Evolutionary conservation across 2,797 vertebrate genomes (phyloP), one percentile per base, ranked within the genome.

Genomic region (Tamandua tetradactyla): DNA sequence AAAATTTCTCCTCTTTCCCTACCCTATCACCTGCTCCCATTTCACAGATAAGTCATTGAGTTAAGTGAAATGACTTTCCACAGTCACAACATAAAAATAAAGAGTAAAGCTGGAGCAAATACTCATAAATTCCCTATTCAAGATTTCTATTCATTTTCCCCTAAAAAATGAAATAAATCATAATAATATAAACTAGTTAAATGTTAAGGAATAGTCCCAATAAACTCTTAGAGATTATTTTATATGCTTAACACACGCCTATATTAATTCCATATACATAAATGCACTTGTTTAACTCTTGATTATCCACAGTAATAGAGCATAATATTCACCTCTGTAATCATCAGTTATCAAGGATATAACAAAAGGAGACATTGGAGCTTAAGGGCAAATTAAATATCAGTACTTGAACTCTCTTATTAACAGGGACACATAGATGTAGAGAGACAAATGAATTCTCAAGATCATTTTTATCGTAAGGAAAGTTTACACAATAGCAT

Each of bases 161-260:
- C 44, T 91, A 87, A 14, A 87, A 86, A 74, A 66, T 94, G 23
- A 95, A 95, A 80, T 71, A 42, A 68, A 78, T 55, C 22, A 40
- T 52, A 30, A 20, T 30, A 57, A 72, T 47, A 37, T 66, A 86
- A 93, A 59, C 32, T 80, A 87, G 61, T 49, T 55, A 47, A 66
- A 59, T 75, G 2, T 75, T 93, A 81, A 92, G 14, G 11, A 85
- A 42, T 71, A 35, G 15, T 47, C 82, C 7, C 15, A 72, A 47
- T 15, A 80, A 59, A 18, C 27, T 91, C 20, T 72, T 62, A 91
- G 61, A 37, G 17, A 64, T 90, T 30, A 27, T 78, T 40, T 93
- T 59, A 47, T 23, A 17, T 81, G 30, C 23, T 22, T 68, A 82
- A 44, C 30, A 35, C 14, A n/a, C 32, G 9, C 40, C n/a, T n/a